phyloP scores from a whole-genome alignment of 2,113 vertebrate species.

The Ancistrus triradiatus region DNA sequence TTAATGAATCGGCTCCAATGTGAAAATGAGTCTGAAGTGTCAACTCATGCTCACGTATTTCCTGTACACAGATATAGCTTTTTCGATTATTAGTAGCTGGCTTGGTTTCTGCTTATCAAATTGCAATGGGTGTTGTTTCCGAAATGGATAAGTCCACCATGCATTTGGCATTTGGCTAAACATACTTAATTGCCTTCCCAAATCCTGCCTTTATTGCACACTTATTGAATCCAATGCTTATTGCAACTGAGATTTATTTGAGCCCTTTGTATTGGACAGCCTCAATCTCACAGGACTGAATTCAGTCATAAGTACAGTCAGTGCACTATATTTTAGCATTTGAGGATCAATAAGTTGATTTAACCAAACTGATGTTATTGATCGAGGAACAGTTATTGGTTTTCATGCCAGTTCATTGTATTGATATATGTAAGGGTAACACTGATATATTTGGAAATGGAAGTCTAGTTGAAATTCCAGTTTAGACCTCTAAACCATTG shows the following conservation, averaged over 20 bases:
- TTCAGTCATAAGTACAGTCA: slow-evolving; percentile 3
- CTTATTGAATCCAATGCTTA: slow-evolving; percentile 8
- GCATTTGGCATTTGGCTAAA: too few relatives aligned
- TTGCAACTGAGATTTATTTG: slow-evolving; percentile 25
- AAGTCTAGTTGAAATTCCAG: too few relatives aligned
- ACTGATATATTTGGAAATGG: too few relatives aligned
- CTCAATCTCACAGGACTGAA: slow-evolving; percentile 4
- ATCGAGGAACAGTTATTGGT: too few relatives aligned
- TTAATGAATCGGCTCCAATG: slow-evolving; percentile 43
- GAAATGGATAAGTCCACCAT: not conserved
- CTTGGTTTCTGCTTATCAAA: not conserved
- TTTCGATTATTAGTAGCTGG: not conserved
- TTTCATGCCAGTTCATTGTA: too few relatives aligned
- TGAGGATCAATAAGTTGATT: too few relatives aligned
- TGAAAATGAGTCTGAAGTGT: slow-evolving; percentile 42
- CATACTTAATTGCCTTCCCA: too few relatives aligned
- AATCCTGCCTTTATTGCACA: too few relatives aligned
- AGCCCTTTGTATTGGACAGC: slow-evolving; percentile 3
- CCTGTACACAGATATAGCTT: not conserved
- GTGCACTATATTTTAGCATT: too few relatives aligned
- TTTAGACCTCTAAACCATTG: too few relatives aligned
- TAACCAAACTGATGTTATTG: too few relatives aligned
- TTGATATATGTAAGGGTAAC: not conserved
- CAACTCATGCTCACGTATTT: slow-evolving; percentile 11
- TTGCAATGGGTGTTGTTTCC: not conserved